Percentiles rank a stretch among this genome's conserved stretches.
phyloP scores from a whole-genome alignment of 2,797 vertebrate species.

The Jordanella pulchra region DNA sequence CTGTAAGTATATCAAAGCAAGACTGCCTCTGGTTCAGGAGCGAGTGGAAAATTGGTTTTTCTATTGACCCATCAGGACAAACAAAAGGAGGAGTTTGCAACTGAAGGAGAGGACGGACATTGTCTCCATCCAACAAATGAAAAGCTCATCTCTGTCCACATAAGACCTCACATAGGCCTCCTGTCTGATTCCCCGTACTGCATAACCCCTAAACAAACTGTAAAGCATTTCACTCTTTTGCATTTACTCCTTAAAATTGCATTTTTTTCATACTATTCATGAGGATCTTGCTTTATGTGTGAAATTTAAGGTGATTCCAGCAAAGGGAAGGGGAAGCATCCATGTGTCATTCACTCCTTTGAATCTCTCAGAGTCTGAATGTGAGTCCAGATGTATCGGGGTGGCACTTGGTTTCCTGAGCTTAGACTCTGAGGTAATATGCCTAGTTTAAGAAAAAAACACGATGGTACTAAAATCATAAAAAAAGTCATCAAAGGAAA shows the following conservation, averaged over 20 bases:
- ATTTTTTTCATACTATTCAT: background rate
- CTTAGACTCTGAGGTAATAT: slow-evolving; percentile 83
- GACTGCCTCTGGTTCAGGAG: slow-evolving; percentile 6
- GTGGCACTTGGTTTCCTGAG: slow-evolving; percentile 88
- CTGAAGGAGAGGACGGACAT: slow-evolving; percentile 33
- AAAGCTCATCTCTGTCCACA: slow-evolving; percentile 80
- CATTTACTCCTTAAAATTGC: background rate
- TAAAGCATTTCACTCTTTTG: slow-evolving; percentile 51
- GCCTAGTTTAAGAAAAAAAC: background rate
- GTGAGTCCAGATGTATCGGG: slow-evolving; percentile 75
- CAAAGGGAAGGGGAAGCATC: slow-evolving; percentile 80
- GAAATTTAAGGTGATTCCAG: slow-evolving; percentile 85
- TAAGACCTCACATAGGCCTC: slow-evolving; percentile 83
- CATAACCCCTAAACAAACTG: slow-evolving; percentile 87
- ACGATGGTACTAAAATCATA: background rate
- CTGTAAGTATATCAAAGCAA: slow-evolving; percentile 65
- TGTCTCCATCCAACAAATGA: slow-evolving; percentile 24
- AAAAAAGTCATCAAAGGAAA: slow-evolving; percentile 15
- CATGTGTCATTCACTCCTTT: slow-evolving; percentile 86
- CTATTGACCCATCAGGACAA: slow-evolving; percentile 38
- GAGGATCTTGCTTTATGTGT: background rate
- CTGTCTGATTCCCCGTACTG: slow-evolving; percentile 83
- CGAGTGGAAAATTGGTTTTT: background rate
- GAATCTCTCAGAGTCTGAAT: slow-evolving; percentile 64
- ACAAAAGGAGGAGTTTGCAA: slow-evolving; percentile 26